These are phyloP conservation scores for Artibeus lituratus DNA, from an alignment of 2,797 vertebrate genomes.

Conservation along the genomic window DNA sequence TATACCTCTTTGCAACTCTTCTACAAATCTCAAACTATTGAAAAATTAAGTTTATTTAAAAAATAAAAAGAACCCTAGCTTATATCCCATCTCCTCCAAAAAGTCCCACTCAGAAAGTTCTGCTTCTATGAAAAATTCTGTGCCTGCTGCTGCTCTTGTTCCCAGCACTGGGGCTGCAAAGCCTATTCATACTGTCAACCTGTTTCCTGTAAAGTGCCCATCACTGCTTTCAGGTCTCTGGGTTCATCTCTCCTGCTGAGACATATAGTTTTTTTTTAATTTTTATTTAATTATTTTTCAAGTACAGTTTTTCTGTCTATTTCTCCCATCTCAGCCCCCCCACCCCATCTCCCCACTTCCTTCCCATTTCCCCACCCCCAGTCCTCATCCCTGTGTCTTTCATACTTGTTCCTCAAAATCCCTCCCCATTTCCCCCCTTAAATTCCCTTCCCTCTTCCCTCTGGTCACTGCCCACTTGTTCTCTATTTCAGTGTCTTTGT, in stretches of 20 bases:
- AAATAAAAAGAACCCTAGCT: neutral
- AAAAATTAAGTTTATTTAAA: neutral
- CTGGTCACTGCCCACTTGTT: too few relatives aligned
- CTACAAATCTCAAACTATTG: neutral
- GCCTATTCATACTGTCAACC: too few relatives aligned
- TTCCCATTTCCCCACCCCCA: too few relatives aligned
- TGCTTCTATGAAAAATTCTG: neutral
- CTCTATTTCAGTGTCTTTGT: too few relatives aligned
- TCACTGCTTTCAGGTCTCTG: neutral
- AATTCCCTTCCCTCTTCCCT: too few relatives aligned
- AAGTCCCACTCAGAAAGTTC: neutral
- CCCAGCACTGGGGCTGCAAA: neutral
- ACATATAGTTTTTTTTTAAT: neutral
- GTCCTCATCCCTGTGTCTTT: too few relatives aligned
- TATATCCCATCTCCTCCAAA: neutral
- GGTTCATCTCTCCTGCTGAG: neutral
- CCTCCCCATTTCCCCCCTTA: too few relatives aligned
- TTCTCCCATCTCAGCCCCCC: too few relatives aligned
- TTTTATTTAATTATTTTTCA: too few relatives aligned
- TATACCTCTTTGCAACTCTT: neutral
- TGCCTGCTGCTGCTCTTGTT: neutral
- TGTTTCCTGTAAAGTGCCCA: neutral
- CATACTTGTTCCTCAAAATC: too few relatives aligned
- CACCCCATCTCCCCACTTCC: too few relatives aligned
- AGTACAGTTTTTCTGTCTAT: too few relatives aligned